Conservation (phyloP, 2,113 vertebrate genomes). For the Rhinoptilus africanus region DNA sequence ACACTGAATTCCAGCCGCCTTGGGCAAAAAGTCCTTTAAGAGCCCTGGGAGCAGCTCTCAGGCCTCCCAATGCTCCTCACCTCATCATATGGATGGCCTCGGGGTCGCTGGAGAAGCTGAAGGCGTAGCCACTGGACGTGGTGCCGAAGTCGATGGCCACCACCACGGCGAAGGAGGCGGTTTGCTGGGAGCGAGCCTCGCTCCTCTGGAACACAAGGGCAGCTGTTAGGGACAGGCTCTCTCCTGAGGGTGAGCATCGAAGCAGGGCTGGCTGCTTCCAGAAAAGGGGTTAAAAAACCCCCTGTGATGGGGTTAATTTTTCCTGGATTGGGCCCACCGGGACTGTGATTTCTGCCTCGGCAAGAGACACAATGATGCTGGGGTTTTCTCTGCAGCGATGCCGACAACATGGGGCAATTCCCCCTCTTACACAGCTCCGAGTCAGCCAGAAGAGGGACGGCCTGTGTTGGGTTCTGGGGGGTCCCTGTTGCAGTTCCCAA, state of each 20-base stretch:
- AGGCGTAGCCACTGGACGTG: conserved; percentile 94
- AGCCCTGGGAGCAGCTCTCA: rapidly evolving
- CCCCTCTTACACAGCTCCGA: rapidly evolving
- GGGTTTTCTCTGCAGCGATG: not conserved
- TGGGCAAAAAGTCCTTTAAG: rapidly evolving
- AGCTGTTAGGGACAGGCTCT: not conserved
- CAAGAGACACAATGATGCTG: no score
- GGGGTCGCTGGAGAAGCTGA: conserved; percentile 90
- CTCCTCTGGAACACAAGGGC: conserved; percentile 72
- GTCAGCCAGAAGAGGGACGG: rapidly evolving
- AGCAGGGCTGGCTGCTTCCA: rapidly evolving
- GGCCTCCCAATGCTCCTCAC: conserved; percentile 30
- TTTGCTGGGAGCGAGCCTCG: conserved; percentile 69
- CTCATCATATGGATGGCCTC: conserved; percentile 98
- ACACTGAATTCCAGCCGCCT: rapidly evolving
- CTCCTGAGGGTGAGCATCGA: rapidly evolving
- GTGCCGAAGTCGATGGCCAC: conserved; percentile 96
- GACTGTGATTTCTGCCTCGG: not conserved
- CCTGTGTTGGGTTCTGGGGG: rapidly evolving
- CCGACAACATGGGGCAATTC: rapidly evolving
- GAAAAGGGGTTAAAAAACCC: rapidly evolving
- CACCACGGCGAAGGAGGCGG: conserved; percentile 82
- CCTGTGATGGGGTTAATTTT: rapidly evolving
- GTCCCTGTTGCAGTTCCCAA: rapidly evolving
- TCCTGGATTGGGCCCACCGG: rapidly evolving